A percentile compares a stretch with the other conserved stretches of the same genome.
phyloP scores from a whole-genome alignment of 2,888 invertebrate genomes.

The Eupithecia subumbrata region DNA sequence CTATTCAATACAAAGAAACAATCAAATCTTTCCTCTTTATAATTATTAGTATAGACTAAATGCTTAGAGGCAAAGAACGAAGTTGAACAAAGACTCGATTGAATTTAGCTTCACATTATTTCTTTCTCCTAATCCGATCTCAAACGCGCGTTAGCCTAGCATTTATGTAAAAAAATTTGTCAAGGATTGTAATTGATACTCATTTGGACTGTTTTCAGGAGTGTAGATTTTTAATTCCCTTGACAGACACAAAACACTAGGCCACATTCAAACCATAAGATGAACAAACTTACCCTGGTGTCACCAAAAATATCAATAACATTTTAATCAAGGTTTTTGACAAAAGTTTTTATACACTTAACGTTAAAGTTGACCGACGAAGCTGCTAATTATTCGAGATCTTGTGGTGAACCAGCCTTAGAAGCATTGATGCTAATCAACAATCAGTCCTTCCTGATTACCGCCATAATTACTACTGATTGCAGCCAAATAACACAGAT shows the following conservation, averaged over 20 bases:
- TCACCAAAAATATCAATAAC: not conserved
- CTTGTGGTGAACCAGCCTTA: too few relatives aligned
- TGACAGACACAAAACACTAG: not conserved
- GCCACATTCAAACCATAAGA: conserved; percentile 8
- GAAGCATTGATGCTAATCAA: conserved; percentile 22
- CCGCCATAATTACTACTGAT: conserved; percentile 19
- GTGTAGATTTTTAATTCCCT: not conserved
- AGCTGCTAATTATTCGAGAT: too few relatives aligned
- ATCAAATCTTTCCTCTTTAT: too few relatives aligned
- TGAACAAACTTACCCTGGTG: conserved; percentile 9
- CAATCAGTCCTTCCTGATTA: conserved; percentile 15
- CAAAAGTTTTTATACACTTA: too few relatives aligned
- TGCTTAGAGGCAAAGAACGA: not conserved
- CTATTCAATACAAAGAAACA: too few relatives aligned
- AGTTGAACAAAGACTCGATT: not conserved
- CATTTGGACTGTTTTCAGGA: not conserved
- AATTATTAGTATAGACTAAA: too few relatives aligned
- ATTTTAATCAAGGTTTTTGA: too few relatives aligned
- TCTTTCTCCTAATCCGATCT: not conserved
- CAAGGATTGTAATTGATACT: not conserved
- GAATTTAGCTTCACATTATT: not conserved
- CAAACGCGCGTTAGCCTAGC: not conserved
- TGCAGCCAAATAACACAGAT: conserved; percentile 25
- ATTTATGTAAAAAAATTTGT: not conserved
- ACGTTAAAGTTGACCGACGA: too few relatives aligned